Conservation (phyloP, 92 coral and sea anemone genomes). For the Chrysogorgia sp. region DNA sequence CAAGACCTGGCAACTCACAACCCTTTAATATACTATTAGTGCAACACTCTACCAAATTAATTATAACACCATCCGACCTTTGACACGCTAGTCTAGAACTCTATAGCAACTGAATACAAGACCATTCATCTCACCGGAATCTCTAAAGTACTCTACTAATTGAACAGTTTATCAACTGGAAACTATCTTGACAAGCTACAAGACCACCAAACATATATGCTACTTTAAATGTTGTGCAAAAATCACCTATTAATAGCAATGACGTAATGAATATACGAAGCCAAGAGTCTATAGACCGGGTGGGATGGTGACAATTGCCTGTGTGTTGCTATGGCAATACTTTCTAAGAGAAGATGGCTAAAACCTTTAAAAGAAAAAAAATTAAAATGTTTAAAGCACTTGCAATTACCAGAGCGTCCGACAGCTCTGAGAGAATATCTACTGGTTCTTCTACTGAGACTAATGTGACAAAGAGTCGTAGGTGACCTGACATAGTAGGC, state of each 20-base stretch:
- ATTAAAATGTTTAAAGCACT: background rate
- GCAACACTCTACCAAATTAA: background rate
- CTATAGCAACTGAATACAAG: too few species aligned
- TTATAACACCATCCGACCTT: background rate
- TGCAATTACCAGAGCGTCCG: too few species aligned
- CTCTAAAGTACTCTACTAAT: too few species aligned
- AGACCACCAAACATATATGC: background rate
- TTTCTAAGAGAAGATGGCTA: slow-evolving; percentile 81
- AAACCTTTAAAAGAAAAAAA: slow-evolving; percentile 59
- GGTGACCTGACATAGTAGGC: too few species aligned
- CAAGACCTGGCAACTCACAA: background rate
- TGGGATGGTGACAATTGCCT: slow-evolving; percentile 98
- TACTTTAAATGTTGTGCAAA: background rate
- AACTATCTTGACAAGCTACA: too few species aligned
- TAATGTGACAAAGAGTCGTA: too few species aligned
- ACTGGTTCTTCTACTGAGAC: too few species aligned
- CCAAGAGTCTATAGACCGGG: slow-evolving; percentile 89
- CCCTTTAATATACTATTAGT: background rate
- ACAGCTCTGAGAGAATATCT: too few species aligned
- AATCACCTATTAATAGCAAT: slow-evolving; percentile 88
- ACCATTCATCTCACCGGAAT: too few species aligned
- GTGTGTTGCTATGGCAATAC: slow-evolving; percentile 88
- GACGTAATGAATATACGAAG: slow-evolving; percentile 84
- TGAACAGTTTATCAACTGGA: too few species aligned
- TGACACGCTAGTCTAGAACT: background rate